Evolutionary conservation across 1,140 invertebrate genomes (phyloP), one percentile per base, ranked within the genome.

Genomic region (Apis laboriosa): DNA sequence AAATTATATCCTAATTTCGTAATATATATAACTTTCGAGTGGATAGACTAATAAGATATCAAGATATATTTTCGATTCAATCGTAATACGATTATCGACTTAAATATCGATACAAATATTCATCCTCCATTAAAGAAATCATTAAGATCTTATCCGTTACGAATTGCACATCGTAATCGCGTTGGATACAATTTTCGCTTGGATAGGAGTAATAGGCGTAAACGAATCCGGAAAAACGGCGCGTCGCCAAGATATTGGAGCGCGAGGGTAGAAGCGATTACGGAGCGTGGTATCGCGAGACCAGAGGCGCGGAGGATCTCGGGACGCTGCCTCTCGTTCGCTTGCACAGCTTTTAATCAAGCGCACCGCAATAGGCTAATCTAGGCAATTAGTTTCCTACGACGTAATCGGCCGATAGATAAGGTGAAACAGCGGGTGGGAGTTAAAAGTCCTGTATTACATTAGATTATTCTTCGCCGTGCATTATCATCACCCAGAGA

Each of bases 381-480:
- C 77, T 84, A 80, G 70, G 82, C 82, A 84, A 84, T 84, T 84
- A 80, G 77, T 84, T 80, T 67, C 34, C 55, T 73, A 80, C 82
- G 70, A 71, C 77, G 70, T 84, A 84, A 80, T 80, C 77, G 73
- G 4, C 61, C 60, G 60, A 15, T 43, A 84, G 82, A 84, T 80
- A 84, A 84, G 77, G 77, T 72, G 82, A 72, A 80, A 71, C 60
- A 43, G 49, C 53, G 77, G 61, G 81, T 78, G 81, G 75, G 81
- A 77, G 76, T 84, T 79, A 77, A 78, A 79, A 79, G 68, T 79
- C 58, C 76, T 67, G 77, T 73, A 74, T 83, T 78, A 83, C 81
- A 58, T 83, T 83, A 78, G 76, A 80, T 80, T 74, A 68, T 70
- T 21, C 77, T 60, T 28, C 68, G 58, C 53, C 49, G 34, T 71